Base-by-base conservation (phyloP, 2,797 vertebrate species). In the Danio jaintianensis region DNA sequence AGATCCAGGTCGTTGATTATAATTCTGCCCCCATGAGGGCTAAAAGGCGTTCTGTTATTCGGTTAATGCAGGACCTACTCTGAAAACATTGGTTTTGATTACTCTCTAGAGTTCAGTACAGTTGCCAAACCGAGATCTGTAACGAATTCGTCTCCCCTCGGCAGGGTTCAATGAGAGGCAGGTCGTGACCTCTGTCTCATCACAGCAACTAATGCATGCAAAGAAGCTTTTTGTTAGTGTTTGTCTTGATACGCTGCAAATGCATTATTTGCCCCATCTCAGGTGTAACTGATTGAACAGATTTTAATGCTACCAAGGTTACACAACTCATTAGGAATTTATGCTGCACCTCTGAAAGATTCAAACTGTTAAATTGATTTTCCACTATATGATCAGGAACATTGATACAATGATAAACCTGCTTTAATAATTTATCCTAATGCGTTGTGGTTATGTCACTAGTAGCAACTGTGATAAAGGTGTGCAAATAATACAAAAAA, bases 161-260 rank as follows among this genome's bases (percentile, higher is more conserved):
- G 11, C 52, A 63, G 16, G n/a, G 36, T n/a, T 67, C 84, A 85
- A 85, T 78, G 82, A 86, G 77, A 81, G 70, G 63, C 82, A 88
- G 82, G 86, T 87, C 78, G 29, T 7, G 63, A 75, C 81, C 85
- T 83, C 66, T 29, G 53, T 81, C 76, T 52, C 22, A 74, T 50
- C 11, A 70, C 36, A 29, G n/a, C 42, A 12, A 52, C 38, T 84
- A 82, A 89, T 88, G 59, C 83, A 87, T 90, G 85, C 82, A 84
- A 59, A 42, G 69, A 53, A 58, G 78, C 68, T 86, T 85, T 88
- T 84, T 75, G 47, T 79, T 22, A 5, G 62, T 78, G 81, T 89
- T 89, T 90, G 86, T 90, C 88, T 88, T 87, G 87, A 88, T 89
- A 84, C 80, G 82, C 82, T 79, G 76, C 88, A 90, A 88, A 89